Percentiles rank a stretch among this genome's conserved stretches.
Conservation (phyloP, 2,888 invertebrate genomes). For the Schrankia costaestrigalis region DNA sequence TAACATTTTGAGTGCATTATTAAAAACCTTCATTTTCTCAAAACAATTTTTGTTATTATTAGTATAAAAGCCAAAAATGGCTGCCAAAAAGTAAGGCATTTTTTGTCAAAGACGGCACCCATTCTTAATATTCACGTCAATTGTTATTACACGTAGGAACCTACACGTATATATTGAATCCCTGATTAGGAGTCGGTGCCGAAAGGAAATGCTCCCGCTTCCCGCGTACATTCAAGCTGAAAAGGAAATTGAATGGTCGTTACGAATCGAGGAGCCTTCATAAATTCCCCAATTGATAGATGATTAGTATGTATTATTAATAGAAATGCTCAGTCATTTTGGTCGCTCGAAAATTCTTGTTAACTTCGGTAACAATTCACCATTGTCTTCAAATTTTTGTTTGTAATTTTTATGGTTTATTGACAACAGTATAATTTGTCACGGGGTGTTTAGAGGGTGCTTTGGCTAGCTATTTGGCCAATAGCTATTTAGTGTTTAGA, state of each 20-base stretch:
- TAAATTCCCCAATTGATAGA: conserved; percentile 62
- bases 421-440: no score
- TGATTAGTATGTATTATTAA: conserved; percentile 53
- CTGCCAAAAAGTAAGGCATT: no score
- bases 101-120: no score
- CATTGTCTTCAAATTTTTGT: no score
- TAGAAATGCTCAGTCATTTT: conserved; percentile 30
- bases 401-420: no score
- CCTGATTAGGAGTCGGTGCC: conserved; percentile 59
- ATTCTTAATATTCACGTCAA: conserved; percentile 65
- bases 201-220: conserved; percentile 63
- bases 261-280: conserved; percentile 60
- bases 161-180: conserved; percentile 44
- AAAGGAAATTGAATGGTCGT: conserved; percentile 76
- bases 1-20: no score
- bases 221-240: conserved; percentile 68
- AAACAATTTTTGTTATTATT: no score
- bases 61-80: no score
- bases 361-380: conserved; percentile 4
- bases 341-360: conserved; percentile 9
- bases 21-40: no score
- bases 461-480: no score
- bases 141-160: conserved; percentile 39
- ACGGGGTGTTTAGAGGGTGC: no score
- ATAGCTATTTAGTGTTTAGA: no score